Evolutionary conservation across 64 coral and sea anemone species (phyloP).

Genomic region (Dendrophyllia cribrosa): DNA sequence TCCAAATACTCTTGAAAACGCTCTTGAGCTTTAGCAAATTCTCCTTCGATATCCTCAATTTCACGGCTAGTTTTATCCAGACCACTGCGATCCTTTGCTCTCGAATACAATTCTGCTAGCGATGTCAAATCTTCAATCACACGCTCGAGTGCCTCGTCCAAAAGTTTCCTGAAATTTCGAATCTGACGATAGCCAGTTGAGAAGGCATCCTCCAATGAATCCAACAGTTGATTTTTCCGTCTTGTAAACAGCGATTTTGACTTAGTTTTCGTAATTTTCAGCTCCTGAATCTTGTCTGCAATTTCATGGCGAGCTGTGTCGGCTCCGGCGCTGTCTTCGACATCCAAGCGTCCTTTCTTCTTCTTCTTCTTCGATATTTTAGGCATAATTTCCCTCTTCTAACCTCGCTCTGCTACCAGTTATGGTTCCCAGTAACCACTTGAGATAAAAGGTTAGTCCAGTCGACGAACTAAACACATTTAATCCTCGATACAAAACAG

Average conservation of each 20-base stretch:
- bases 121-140: neutral
- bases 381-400: too few relatives aligned
- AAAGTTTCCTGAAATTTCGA: neutral
- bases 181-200: neutral
- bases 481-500: too few relatives aligned
- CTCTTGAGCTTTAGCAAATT: slow-evolving; percentile 1
- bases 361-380: neutral
- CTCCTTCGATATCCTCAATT: neutral
- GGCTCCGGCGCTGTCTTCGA: neutral
- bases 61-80: neutral
- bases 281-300: slow-evolving; percentile 4
- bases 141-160: neutral
- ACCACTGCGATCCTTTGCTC: neutral
- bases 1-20: neutral
- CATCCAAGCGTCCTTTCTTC: too few relatives aligned
- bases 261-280: neutral
- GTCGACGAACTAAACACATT: too few relatives aligned
- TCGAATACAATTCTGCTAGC: neutral
- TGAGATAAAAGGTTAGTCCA: too few relatives aligned
- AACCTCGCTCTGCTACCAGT: too few relatives aligned
- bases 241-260: slow-evolving; percentile 1
- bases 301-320: neutral
- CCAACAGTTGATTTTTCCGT: neutral
- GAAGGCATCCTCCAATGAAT: slow-evolving; percentile 1
- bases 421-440: too few relatives aligned